Conservation (phyloP, 1,140 invertebrate genomes). For the Zaprionus capensis region DNA sequence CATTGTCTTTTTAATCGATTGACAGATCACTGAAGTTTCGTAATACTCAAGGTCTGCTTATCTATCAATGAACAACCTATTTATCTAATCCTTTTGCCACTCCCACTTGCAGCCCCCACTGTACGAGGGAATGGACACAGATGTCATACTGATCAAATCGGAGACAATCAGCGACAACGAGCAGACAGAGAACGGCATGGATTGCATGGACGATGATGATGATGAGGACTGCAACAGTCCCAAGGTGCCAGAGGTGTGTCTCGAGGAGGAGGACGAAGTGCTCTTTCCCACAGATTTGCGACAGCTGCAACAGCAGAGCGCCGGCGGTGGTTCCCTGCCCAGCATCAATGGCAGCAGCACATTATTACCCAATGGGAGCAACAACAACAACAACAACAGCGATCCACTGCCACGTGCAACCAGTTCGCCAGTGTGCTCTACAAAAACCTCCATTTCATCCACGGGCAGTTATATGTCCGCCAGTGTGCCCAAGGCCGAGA, state of each 20-base stretch:
- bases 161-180: constrained; percentile 83
- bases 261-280: constrained; percentile 78
- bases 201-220: constrained; percentile 76
- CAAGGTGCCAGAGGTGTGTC: constrained; percentile 79
- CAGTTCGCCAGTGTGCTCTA: constrained; percentile 70
- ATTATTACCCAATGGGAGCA: background rate
- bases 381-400: constrained; percentile 16
- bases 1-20: too few relatives aligned
- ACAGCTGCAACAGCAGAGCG: constrained; percentile 53
- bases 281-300: constrained; percentile 73
- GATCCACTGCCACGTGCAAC: constrained; percentile 51
- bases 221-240: constrained; percentile 77
- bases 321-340: background rate
- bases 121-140: constrained; percentile 77
- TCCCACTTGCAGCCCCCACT: constrained; percentile 40
- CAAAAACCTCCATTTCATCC: constrained; percentile 63
- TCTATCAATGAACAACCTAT: too few relatives aligned
- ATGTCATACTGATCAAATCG: constrained; percentile 81
- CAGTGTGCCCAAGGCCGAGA: constrained; percentile 55
- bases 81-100: background rate
- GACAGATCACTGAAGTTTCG: too few relatives aligned
- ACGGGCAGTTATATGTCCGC: constrained; percentile 62
- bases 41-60: too few relatives aligned
- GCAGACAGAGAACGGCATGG: constrained; percentile 74
- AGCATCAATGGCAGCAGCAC: constrained; percentile 29